phyloP scores from a whole-genome alignment of 2,797 vertebrate species.

The Xyrichtys novacula region DNA sequence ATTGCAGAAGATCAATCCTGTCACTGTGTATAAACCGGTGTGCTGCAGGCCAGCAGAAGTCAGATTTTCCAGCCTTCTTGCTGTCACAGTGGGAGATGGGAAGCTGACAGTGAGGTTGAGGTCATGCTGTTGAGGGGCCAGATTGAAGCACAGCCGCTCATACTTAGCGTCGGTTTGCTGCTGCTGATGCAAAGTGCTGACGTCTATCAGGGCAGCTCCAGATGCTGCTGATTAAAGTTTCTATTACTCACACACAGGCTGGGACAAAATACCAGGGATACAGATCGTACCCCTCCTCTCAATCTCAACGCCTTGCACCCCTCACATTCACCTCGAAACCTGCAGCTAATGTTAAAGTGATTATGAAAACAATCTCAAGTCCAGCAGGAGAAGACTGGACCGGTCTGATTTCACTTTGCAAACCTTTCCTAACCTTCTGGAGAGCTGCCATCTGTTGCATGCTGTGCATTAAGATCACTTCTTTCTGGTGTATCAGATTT shows the following conservation, averaged over 20 bases:
- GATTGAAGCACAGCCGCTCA: conserved; percentile 68
- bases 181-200: conserved; percentile 80
- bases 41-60: conserved; percentile 66
- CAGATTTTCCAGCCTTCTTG: conserved; percentile 80
- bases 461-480: conserved; percentile 44
- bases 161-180: conserved; percentile 63
- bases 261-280: conserved; percentile 56
- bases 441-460: conserved; percentile 49
- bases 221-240: conserved; percentile 84
- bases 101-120: conserved; percentile 81
- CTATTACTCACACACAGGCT: conserved; percentile 75
- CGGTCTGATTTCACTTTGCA: conserved; percentile 65
- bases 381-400: conserved; percentile 49
- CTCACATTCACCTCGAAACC: conserved; percentile 41
- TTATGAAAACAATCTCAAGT: conserved; percentile 68
- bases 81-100: conserved; percentile 74
- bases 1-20: conserved; percentile 56
- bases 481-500: conserved; percentile 43
- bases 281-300: conserved; percentile 26
- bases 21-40: conserved; percentile 36
- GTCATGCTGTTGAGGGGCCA: conserved; percentile 75
- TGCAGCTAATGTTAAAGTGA: conserved; percentile 56
- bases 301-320: conserved; percentile 5
- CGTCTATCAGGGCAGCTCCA: conserved; percentile 73
- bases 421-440: conserved; percentile 54